A percentile compares a stretch with the other conserved stretches of the same genome.
Conservation (phyloP, 2,113 vertebrate genomes). For the Macaca fascicularis region DNA sequence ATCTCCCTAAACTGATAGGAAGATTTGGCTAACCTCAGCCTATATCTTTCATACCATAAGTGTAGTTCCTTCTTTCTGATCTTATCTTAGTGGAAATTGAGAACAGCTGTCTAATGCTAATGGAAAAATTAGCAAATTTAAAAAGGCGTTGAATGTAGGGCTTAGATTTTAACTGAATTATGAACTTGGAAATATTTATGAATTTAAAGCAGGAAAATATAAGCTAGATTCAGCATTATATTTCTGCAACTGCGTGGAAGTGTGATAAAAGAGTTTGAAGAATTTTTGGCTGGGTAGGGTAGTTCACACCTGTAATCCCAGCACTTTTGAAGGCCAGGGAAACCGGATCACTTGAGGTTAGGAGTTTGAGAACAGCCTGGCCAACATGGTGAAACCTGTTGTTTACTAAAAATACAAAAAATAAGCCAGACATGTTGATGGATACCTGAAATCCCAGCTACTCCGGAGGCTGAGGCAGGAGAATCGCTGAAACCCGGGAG, state of each 20-base stretch:
- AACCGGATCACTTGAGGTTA: too few species aligned
- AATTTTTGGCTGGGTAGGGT: too few species aligned
- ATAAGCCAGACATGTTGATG: too few species aligned
- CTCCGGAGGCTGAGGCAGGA: too few species aligned
- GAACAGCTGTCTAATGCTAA: slow-evolving; percentile 42
- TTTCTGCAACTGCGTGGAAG: slow-evolving; percentile 27
- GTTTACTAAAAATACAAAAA: too few species aligned
- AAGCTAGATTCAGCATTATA: slow-evolving; percentile 23
- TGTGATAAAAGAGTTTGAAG: not conserved
- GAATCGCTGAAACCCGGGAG: too few species aligned
- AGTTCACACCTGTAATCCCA: too few species aligned
- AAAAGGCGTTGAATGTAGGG: slow-evolving; percentile 31
- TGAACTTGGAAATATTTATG: slow-evolving; percentile 44
- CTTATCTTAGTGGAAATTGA: slow-evolving; percentile 12
- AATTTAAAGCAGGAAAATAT: slow-evolving; percentile 49
- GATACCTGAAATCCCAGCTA: too few species aligned
- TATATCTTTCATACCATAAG: not conserved
- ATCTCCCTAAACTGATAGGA: not conserved
- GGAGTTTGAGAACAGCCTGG: too few species aligned
- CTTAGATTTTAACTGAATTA: slow-evolving; percentile 58
- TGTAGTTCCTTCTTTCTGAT: not conserved
- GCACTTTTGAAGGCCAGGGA: too few species aligned
- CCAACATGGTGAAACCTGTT: too few species aligned
- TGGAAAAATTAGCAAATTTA: slow-evolving; percentile 35
- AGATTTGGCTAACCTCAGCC: not conserved